Conservation (phyloP, 2,888 invertebrate species). For the Polydrusus cervinus region DNA sequence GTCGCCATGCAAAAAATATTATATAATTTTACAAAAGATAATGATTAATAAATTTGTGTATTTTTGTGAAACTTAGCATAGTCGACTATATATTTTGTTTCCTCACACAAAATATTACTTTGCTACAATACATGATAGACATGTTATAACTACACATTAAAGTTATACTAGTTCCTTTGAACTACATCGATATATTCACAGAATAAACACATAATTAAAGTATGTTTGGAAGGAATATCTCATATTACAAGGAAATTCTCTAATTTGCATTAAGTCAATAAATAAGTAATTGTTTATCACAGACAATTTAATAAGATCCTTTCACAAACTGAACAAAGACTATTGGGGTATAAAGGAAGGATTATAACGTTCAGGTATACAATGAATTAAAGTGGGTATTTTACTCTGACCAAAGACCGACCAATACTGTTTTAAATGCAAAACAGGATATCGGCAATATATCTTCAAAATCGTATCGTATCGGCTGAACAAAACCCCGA, state of each 20-base stretch:
- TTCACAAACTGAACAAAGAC: slow-evolving; percentile 12
- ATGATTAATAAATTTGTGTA: too few relatives aligned
- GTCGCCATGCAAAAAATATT: too few relatives aligned
- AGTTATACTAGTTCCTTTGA: too few relatives aligned
- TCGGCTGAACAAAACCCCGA: slow-evolving; percentile 31
- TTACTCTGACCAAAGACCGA: slow-evolving; percentile 19
- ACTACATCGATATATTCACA: not conserved
- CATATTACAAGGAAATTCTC: slow-evolving; percentile 17
- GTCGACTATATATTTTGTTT: too few relatives aligned
- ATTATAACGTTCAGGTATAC: slow-evolving; percentile 34
- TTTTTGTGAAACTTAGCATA: too few relatives aligned
- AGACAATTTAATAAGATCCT: slow-evolving; percentile 23
- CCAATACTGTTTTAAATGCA: slow-evolving; percentile 31
- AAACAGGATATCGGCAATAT: slow-evolving; percentile 29
- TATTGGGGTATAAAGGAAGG: slow-evolving; percentile 14
- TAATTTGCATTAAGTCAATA: slow-evolving; percentile 16
- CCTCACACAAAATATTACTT: too few relatives aligned
- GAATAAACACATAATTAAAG: not conserved
- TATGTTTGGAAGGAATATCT: not conserved
- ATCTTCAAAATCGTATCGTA: slow-evolving; percentile 42
- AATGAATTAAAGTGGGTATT: slow-evolving; percentile 30
- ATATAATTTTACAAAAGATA: too few relatives aligned
- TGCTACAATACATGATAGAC: too few relatives aligned
- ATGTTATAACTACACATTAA: too few relatives aligned
- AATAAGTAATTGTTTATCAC: slow-evolving; percentile 22